phyloP scores from a whole-genome alignment of 2,888 invertebrate genomes.

The Tromatobia lineatoria region DNA sequence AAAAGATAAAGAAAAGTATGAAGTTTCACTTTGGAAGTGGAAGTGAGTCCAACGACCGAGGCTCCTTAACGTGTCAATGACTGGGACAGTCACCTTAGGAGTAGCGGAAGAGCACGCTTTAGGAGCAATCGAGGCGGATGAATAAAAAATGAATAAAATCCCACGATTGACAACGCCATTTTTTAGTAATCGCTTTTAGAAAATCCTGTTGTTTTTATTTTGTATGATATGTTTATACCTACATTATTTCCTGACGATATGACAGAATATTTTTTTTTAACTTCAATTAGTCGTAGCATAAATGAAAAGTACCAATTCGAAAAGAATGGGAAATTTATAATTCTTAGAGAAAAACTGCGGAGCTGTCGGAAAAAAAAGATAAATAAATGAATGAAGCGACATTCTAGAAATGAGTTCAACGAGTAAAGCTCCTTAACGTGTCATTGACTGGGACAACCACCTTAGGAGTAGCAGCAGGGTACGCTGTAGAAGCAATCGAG shows the following conservation, averaged over 20 bases:
- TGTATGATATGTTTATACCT: too few species aligned
- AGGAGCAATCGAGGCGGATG: conserved; percentile 5
- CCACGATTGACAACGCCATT: too few species aligned
- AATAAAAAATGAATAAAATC: too few species aligned
- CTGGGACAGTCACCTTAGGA: conserved; percentile 42
- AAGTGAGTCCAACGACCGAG: conserved; percentile 1
- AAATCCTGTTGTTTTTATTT: too few species aligned
- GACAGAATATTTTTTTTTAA: too few species aligned
- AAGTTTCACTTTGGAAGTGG: conserved; percentile 14
- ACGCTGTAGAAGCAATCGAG: conserved; percentile 11
- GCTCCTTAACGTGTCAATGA: conserved; percentile 49
- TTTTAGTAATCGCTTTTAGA: too few species aligned
- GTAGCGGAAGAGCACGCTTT: conserved; percentile 5
- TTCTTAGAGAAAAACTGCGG: too few species aligned
- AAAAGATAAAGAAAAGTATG: conserved; percentile 1
- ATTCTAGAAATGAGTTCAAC: conserved; percentile 7
- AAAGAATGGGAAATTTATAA: too few species aligned
- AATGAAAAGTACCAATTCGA: too few species aligned
- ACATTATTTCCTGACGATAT: too few species aligned
- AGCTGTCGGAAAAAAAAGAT: not conserved
- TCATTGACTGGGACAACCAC: conserved; percentile 51
- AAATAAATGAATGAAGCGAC: conserved; percentile 17
- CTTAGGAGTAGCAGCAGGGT: conserved; percentile 26
- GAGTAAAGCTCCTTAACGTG: conserved; percentile 15
- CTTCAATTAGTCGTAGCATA: too few species aligned